Evolutionary conservation across 1,140 invertebrate species (phyloP), one percentile per base, ranked within the genome.

Genomic region (Nautilus pompilius): DNA sequence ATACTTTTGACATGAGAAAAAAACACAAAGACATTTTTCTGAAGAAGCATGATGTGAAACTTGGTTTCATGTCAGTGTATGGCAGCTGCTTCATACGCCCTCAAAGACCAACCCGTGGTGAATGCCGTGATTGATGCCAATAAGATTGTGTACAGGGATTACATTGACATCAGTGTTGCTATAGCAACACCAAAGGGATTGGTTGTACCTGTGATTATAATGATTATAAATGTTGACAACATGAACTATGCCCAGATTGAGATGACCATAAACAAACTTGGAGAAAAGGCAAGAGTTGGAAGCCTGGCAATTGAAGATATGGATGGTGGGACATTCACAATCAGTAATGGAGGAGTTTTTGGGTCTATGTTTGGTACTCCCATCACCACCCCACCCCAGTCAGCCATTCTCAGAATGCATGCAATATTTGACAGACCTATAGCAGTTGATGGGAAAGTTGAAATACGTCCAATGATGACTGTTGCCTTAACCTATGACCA

Each of bases 311-410:
- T 99, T 60, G 98, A 99, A 85, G 98, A 99, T 75, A 99, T 99
- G 96, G 96, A 99, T 80, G 98, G 98, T 53, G 98, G 98, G 24
- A 99, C 97, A 13, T 99, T 99, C 77, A 99, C 97, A n/a, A 98
- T 99, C 72, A 96, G 94, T 78, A 99, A 99, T 79, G 97, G 98
- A 15, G 97, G 98, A 20, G 96, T 99, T 0, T 99, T 99, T 82
- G 98, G 98, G 28, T 99, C 96, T 0, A 80, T 99, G 26, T 90
- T 97, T 87, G 96, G 96, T 60, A 99, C 97, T 0, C 98, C 98
- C 2, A 99, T 99, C 68, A 99, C 99, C 59, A 99, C 99, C 85
- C 96, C 95, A 58, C 98, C 98, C 17, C 98, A 99, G 83, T 98
- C 96, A 58, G 93, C 96, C 48, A 99, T 99, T 79, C 85, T 99